Base-by-base conservation (phyloP, 2,888 invertebrate species). In the Poecilus cupreus region DNA sequence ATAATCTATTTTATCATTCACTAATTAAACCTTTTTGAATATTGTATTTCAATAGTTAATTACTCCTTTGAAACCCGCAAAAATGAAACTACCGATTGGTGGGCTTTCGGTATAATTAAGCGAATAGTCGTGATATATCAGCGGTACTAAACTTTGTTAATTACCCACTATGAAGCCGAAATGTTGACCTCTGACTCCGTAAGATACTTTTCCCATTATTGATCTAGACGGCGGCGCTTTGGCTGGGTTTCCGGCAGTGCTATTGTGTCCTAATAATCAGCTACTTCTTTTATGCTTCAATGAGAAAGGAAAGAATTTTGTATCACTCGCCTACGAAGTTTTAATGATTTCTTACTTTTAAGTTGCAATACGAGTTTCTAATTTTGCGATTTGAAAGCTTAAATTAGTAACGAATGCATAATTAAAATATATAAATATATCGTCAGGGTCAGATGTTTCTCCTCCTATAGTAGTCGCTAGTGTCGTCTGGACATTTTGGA, bases 81-180 rank as follows among this genome's bases (percentile, higher is more conserved):
- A 32, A 32, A 32, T 32, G 6, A 32, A 2, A 32, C 32, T 32
- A 32, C 32, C 32, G 1, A 32, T 32, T 32, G 4, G 6, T 32
- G 32, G 32, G 32, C 32, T 32, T 24, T 24, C 64, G 1, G 64
- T 24, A 24, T 24, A 64, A 64, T 64, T 64, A 64, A 20, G 11
- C 2, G 13, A 11, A 32, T 11, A 64, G 26, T 64, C 64, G 64
- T 64, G 64, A 64, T 64, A 64, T 22, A n/a, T 64, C 64, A 64
- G 64, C 20, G 26, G 64, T 64, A 64, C 24, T 64, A 64, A 64
- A 64, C 24, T 64, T 11, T 64, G 18, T 13, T 64, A 64, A 64
- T 64, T 64, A 64, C 8, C 13, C 11, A 24, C 24, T 3, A 24
- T 11, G 20, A 8, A 64, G 64, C 64, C 64, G 64, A 64, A 64